These are phyloP conservation scores for Eristalis arbustorum DNA, from an alignment of 2,888 invertebrate genomes.

Conservation along the genomic window DNA sequence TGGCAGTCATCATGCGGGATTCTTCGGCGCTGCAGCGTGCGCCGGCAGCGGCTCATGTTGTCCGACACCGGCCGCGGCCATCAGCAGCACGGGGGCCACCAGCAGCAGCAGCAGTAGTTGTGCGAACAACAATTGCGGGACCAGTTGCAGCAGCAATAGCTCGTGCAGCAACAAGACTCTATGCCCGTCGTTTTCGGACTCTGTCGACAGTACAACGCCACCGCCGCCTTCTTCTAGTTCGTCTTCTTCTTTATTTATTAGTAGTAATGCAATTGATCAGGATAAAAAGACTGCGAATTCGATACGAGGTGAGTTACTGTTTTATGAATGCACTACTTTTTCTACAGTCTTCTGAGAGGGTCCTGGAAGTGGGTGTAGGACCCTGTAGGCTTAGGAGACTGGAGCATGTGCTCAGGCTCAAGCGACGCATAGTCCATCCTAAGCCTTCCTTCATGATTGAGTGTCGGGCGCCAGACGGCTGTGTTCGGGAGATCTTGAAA, in stretches of 20 bases:
- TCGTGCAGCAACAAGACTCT: slow-evolving; percentile 62
- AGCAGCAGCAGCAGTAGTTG: slow-evolving; percentile 50
- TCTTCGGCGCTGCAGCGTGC: slow-evolving; percentile 48
- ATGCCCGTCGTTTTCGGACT: slow-evolving; percentile 71
- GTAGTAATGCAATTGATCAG: slow-evolving; percentile 72
- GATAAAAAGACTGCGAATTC: slow-evolving; percentile 75
- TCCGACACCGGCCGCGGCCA: slow-evolving; percentile 36
- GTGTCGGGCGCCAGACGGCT: too few species aligned
- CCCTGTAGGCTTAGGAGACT: too few species aligned
- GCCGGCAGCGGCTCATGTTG: slow-evolving; percentile 50
- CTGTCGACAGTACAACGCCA: slow-evolving; percentile 75
- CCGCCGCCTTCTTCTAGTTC: slow-evolving; percentile 72
- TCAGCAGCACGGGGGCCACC: slow-evolving; percentile 50
- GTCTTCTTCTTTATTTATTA: slow-evolving; percentile 67
- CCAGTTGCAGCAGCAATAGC: slow-evolving; percentile 67
- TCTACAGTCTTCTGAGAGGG: neutral
- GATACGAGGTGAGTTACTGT: slow-evolving; percentile 74
- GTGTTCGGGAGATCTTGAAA: too few species aligned
- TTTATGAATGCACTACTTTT: neutral
- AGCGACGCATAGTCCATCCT: too few species aligned
- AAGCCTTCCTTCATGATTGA: too few species aligned
- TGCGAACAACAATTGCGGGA: slow-evolving; percentile 63
- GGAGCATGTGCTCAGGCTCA: too few species aligned
- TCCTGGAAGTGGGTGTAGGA: neutral
- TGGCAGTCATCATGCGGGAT: slow-evolving; percentile 64